Conservation (phyloP, 2,113 vertebrate genomes). For the Mobula birostris region DNA sequence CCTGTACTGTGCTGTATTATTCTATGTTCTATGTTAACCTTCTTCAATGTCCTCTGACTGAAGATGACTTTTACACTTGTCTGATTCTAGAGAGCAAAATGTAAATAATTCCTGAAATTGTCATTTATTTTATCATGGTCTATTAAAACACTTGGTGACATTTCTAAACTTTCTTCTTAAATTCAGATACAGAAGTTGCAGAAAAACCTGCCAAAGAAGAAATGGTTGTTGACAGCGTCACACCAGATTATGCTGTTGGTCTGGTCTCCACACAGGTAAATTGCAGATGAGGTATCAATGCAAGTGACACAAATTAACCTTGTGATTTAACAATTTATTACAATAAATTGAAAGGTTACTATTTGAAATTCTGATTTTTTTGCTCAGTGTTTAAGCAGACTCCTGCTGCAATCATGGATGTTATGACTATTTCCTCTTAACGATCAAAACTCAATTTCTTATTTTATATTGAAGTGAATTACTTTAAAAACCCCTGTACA, state of each 20-base stretch:
- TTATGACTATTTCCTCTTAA: not conserved
- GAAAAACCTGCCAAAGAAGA: slow-evolving; percentile 92
- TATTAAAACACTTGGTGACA: not conserved
- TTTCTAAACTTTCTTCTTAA: not conserved
- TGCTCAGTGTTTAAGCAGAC: not conserved
- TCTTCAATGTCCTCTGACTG: not conserved
- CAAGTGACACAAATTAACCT: too few relatives aligned
- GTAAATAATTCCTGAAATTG: not conserved
- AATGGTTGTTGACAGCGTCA: slow-evolving; percentile 83
- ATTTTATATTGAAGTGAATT: not conserved
- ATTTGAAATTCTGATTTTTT: not conserved
- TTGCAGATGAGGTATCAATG: not conserved
- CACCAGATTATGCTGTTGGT: slow-evolving; percentile 92
- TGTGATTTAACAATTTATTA: not conserved
- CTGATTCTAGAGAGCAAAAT: not conserved
- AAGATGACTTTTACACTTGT: not conserved
- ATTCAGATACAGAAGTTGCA: slow-evolving; percentile 74
- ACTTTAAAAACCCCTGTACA: not conserved
- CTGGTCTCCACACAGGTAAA: slow-evolving; percentile 90
- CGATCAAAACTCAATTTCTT: not conserved
- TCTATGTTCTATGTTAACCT: not conserved
- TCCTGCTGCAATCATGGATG: not conserved
- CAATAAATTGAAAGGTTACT: not conserved
- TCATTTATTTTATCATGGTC: not conserved
- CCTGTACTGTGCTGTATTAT: too few relatives aligned